These are phyloP conservation scores for Muricea muricata DNA, from an alignment of 92 coral and sea anemone genomes.

Conservation along the genomic window DNA sequence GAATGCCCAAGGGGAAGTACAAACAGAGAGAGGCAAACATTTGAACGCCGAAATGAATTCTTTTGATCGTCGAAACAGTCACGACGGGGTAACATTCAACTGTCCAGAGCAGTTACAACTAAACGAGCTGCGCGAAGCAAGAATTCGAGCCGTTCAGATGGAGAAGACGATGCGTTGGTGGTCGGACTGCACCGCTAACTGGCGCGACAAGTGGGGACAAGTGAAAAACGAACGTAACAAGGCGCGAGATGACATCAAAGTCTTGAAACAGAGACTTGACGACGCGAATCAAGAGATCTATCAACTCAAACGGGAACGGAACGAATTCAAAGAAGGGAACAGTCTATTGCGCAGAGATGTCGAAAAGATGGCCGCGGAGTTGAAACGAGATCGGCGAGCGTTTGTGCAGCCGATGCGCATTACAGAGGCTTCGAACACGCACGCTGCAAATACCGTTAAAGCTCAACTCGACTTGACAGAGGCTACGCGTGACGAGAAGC, in stretches of 20 bases:
- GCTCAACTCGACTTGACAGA: neutral
- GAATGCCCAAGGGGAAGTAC: neutral
- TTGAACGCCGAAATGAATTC: conserved; percentile 29
- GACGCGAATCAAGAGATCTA: conserved; percentile 78
- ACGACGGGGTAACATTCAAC: conserved; percentile 71
- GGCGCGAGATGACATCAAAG: conserved; percentile 91
- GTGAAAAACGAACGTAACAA: conserved; percentile 96
- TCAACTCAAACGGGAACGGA: conserved; percentile 79
- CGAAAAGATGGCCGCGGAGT: conserved; percentile 86
- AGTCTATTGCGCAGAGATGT: conserved; percentile 78
- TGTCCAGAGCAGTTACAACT: conserved; percentile 81
- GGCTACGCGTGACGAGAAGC: neutral
- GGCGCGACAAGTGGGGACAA: conserved; percentile 99
- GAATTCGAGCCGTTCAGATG: conserved; percentile 96
- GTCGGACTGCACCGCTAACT: conserved; percentile 98
- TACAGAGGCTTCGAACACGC: neutral
- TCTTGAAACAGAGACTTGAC: conserved; percentile 82
- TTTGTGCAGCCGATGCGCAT: conserved; percentile 17
- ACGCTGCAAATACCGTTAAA: neutral
- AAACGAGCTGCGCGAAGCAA: conserved; percentile 91
- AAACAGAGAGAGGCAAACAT: conserved; percentile 30
- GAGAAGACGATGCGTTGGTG: conserved; percentile 99
- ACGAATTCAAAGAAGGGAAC: conserved; percentile 72
- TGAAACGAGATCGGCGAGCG: conserved; percentile 80
- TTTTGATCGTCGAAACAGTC: conserved; percentile 29